Evolutionary conservation across 1,140 invertebrate species (phyloP), one percentile per base, ranked within the genome.

Genomic region (Polypedilum vanderplanki): DNA sequence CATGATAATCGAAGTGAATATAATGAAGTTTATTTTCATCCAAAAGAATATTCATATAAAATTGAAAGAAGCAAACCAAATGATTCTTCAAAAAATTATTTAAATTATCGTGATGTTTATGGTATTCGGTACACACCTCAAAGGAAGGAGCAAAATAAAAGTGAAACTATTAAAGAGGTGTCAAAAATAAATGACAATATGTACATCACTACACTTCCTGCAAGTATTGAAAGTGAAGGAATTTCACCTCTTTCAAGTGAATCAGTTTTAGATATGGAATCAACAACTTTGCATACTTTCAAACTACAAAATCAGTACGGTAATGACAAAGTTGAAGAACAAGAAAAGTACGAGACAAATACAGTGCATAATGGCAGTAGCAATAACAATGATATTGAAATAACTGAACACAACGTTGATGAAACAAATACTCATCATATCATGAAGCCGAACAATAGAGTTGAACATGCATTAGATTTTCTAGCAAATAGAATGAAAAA

Each of bases 391-490:
- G 46, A n/a, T 57, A 57, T 57, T 57, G 46, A 57, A 4, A 57
- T n/a, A 15, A 4, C 46, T n/a, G 17, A 67, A n/a, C 64, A 17
- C 3, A 7, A 15, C n/a, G 46, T 8, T 15, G 64, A 67, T 20
- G 64, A 67, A 20, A 18, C 64, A 67, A 18, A 22, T 18, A 70
- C n/a, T n/a, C 65, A 70, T 70, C 65, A 70, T 18, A 70, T 70
- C 9, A 70, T 70, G 65, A 70, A 70, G 7, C 65, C 65, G 15
- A 70, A 70, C 65, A 70, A 70, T 18, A 18, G 65, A 20, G 65
- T 70, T 18, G 65, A 70, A 10, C 65, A 70, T 70, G 65, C 65
- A 20, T 70, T 70, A 70, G 17, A 70, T 20, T 70, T 70, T 70
- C 65, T 70, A 18, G 65, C 65, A 20, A 22, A 70, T 20, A 18